These are phyloP conservation scores for Meghimatium bilineatum DNA, from an alignment of 2,888 invertebrate species.

Conservation along the genomic window DNA sequence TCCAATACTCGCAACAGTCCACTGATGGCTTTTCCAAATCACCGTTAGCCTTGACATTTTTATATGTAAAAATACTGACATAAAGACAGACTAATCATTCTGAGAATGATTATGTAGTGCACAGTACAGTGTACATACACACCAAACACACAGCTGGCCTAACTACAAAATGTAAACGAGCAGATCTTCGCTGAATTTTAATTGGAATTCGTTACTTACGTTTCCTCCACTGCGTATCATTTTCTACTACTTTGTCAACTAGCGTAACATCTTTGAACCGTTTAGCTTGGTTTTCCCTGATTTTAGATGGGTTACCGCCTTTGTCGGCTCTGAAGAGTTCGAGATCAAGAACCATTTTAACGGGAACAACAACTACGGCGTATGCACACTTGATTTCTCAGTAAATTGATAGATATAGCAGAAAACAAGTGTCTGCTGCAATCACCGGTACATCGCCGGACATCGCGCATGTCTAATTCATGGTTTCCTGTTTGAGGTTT, in stretches of 20 bases:
- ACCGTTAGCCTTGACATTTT: too few species aligned
- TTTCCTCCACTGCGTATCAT: constrained; percentile 94
- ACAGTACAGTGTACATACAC: too few species aligned
- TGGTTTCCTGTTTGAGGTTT: constrained; percentile 23
- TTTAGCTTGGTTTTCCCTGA: constrained; percentile 93
- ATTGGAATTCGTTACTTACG: constrained; percentile 75
- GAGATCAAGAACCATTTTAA: constrained; percentile 94
- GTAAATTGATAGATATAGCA: too few species aligned
- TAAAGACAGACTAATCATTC: too few species aligned
- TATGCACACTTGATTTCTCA: background rate
- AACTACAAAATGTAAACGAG: too few species aligned
- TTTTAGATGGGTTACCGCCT: constrained; percentile 93
- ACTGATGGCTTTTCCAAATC: too few species aligned
- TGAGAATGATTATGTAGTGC: too few species aligned
- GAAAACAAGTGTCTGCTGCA: constrained; percentile 29
- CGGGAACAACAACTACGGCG: background rate
- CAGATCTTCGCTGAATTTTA: too few species aligned
- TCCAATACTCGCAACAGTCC: too few species aligned
- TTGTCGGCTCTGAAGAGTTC: constrained; percentile 97
- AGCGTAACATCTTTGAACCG: constrained; percentile 94
- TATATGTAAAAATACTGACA: too few species aligned
- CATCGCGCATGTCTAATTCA: constrained; percentile 4
- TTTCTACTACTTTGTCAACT: constrained; percentile 93
- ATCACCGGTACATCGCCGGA: constrained; percentile 7
- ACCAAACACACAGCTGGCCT: too few species aligned